These are phyloP conservation scores for Pavo muticus DNA, from an alignment of 2,113 vertebrate genomes.

Conservation along the genomic window DNA sequence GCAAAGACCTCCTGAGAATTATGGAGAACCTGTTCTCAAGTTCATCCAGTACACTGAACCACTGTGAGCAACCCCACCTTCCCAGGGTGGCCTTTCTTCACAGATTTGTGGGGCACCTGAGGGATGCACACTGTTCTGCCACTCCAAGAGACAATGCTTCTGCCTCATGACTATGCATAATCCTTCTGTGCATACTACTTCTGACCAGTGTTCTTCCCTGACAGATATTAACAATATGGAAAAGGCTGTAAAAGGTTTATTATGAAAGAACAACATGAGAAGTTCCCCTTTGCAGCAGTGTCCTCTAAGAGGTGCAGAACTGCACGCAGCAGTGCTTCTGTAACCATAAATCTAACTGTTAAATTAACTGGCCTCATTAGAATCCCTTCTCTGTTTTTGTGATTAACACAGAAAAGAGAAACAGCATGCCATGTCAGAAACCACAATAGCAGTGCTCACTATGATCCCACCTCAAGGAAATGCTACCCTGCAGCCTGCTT, in stretches of 20 bases:
- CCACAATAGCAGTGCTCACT: rapidly evolving
- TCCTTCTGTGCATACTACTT: not conserved
- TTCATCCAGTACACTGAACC: not conserved
- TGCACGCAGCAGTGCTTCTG: not conserved
- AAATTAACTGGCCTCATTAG: not conserved
- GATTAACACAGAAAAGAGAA: not conserved
- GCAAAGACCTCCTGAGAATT: not conserved
- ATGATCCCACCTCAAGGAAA: not conserved
- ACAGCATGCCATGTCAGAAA: not conserved
- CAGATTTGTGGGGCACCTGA: not conserved
- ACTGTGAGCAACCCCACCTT: not conserved
- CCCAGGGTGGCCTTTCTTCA: not conserved
- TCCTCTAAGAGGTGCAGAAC: not conserved
- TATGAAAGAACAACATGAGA: not conserved
- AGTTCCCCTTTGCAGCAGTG: not conserved
- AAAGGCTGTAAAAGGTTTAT: not conserved
- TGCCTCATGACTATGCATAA: not conserved
- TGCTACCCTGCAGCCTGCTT: not conserved
- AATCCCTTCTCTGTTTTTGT: not conserved
- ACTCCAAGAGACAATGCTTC: not conserved
- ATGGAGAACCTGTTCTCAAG: not conserved
- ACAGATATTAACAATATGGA: not conserved
- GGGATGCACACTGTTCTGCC: not conserved
- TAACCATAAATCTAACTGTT: not conserved
- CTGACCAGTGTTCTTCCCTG: not conserved